phyloP scores from a whole-genome alignment of 2,113 vertebrate genomes.

The Sinocyclocheilus grahami region DNA sequence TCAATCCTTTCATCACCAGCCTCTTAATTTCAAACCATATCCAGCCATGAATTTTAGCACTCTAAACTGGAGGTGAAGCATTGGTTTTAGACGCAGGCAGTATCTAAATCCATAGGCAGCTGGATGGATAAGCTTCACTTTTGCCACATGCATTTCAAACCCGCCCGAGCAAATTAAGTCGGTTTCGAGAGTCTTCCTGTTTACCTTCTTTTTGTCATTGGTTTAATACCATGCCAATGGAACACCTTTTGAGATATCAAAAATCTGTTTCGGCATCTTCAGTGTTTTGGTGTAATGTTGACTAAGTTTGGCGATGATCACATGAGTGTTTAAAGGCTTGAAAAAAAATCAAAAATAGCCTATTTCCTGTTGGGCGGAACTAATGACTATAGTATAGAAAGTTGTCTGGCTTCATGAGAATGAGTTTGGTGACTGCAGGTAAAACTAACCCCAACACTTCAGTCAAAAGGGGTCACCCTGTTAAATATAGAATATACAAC shows the following conservation, averaged over 20 bases:
- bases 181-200: not conserved
- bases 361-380: not conserved
- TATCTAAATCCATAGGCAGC: not conserved
- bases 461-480: not conserved
- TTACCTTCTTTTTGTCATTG: not conserved
- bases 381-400: not conserved
- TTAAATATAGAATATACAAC: not conserved
- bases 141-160: not conserved
- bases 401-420: not conserved
- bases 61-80: not conserved
- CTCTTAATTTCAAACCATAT: conserved; percentile 27
- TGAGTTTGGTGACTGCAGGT: not conserved
- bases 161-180: not conserved
- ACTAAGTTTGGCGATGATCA: not conserved
- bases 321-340: not conserved
- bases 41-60: conserved; percentile 13
- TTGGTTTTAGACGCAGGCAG: not conserved
- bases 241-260: not conserved
- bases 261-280: not conserved
- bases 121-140: too few relatives aligned
- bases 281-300: not conserved
- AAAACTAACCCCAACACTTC: not conserved
- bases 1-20: conserved; percentile 42
- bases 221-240: not conserved
- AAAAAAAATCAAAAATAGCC: not conserved